Evolutionary conservation across 2,113 vertebrate genomes (phyloP).

Genomic region (Centropristis striata): DNA sequence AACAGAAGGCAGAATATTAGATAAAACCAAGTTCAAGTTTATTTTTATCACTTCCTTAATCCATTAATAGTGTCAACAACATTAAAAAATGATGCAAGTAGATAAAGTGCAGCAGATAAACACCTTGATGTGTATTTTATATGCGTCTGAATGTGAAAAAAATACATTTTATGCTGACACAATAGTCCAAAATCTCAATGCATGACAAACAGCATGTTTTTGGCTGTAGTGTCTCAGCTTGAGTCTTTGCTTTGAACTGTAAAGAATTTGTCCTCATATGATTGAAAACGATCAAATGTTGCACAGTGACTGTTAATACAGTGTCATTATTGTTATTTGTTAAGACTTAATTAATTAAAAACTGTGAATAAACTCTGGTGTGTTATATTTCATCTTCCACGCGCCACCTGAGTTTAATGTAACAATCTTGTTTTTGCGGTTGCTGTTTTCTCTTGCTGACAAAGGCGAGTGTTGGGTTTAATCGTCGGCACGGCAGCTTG

Average conservation of each 20-base stretch:
- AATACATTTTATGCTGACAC: too few relatives aligned
- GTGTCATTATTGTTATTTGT: not conserved
- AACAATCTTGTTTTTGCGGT: not conserved
- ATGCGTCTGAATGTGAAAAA: too few relatives aligned
- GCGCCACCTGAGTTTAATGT: not conserved
- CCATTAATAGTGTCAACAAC: too few relatives aligned
- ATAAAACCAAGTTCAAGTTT: too few relatives aligned
- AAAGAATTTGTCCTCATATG: not conserved
- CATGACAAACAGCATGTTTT: too few relatives aligned
- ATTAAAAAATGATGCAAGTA: too few relatives aligned
- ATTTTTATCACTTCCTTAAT: too few relatives aligned
- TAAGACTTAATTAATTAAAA: not conserved
- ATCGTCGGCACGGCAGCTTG: not conserved
- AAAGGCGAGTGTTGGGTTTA: slow-evolving; percentile 13
- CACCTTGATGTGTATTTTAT: too few relatives aligned
- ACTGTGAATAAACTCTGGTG: not conserved
- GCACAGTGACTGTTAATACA: not conserved
- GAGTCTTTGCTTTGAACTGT: not conserved
- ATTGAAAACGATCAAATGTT: not conserved
- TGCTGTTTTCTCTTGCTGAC: slow-evolving; percentile 5
- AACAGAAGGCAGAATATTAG: too few relatives aligned
- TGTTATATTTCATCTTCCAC: not conserved
- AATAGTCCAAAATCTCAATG: too few relatives aligned
- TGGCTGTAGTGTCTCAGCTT: too few relatives aligned
- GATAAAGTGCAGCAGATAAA: too few relatives aligned